Conservation (phyloP, 2,113 vertebrate genomes). For the Sprattus sprattus region DNA sequence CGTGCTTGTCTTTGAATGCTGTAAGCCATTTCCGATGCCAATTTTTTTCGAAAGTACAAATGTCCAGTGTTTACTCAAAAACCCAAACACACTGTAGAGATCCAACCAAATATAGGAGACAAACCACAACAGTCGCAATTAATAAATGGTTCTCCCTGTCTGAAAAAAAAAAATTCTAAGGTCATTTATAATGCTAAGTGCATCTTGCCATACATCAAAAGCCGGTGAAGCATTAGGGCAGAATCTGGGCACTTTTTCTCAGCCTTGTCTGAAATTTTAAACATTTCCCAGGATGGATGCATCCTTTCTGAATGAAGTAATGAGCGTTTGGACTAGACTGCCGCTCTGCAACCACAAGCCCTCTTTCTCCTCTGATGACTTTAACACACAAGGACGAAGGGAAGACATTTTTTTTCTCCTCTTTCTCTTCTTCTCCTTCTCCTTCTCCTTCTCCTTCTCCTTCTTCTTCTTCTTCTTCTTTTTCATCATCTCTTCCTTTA, state of each 20-base stretch:
- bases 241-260: conserved; percentile 14
- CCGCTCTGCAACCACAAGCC: neutral
- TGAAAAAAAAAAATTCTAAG: conserved; percentile 10
- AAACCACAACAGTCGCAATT: conserved; percentile 12
- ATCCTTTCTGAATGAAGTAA: conserved; percentile 52
- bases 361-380: neutral
- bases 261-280: conserved; percentile 17
- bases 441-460: neutral
- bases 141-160: conserved; percentile 13
- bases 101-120: conserved; percentile 21
- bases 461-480: neutral
- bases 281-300: conserved; percentile 32
- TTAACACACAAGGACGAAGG: neutral
- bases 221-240: neutral
- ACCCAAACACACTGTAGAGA: conserved; percentile 25
- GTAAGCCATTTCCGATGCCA: neutral
- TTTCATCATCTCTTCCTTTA: conserved; percentile 22
- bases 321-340: conserved; percentile 21
- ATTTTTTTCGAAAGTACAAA: neutral
- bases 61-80: conserved; percentile 11
- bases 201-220: conserved; percentile 9
- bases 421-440: neutral
- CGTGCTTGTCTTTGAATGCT: neutral
- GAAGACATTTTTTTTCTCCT: neutral
- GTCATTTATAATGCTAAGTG: conserved; percentile 17